Evolutionary conservation across 2,113 vertebrate species (phyloP), one percentile per base, ranked within the genome.

Genomic region (Calyptommatus sinebrachiatus): DNA sequence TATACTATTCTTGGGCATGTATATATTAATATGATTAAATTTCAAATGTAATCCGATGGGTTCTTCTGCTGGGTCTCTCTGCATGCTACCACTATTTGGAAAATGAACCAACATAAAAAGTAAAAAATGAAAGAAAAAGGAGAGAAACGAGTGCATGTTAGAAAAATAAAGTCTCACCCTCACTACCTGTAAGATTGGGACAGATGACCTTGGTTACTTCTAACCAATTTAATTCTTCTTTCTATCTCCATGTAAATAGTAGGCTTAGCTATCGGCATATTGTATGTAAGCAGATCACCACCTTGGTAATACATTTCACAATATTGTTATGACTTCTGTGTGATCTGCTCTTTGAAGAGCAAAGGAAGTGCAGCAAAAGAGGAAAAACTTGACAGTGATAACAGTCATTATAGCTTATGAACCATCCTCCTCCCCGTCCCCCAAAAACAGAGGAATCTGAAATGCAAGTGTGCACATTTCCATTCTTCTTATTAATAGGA

Each of bases 311-410:
- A 76, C 26, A 66, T 21, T 48, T 66, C 24, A 80, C 29, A 22
- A 73, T 50, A 66, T 80, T 65, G 60, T 71, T 57, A 57, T 67
- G 61, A 14, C 66, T 53, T 80, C 28, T 50, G 45, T 73, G 22
- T 67, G 18, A 20, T 53, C 29, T 73, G 78, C 7, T 53, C 62
- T 66, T 73, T 73, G 71, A 80, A 67, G 71, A 50, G 35, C 45
- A 80, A 67, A 73, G 46, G 62, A 66, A n/a, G 18, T 41, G 28
- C 35, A 62, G 60, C 7, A 71, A 63, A 35, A 67, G 21, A 48
- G 2, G 48, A 28, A 41, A 8, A 21, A 28, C 14, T 67, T 16
- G 29, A 41, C 22, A 62, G 46, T 20, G 62, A 76, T 76, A 77
- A 80, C 31, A 80, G 31, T 65, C 46, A 73, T 66, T n/a, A 11